A percentile compares a stretch with the other conserved stretches of the same genome.
Conservation (phyloP, 2,113 vertebrate species). For the Podarcis cretensis region DNA sequence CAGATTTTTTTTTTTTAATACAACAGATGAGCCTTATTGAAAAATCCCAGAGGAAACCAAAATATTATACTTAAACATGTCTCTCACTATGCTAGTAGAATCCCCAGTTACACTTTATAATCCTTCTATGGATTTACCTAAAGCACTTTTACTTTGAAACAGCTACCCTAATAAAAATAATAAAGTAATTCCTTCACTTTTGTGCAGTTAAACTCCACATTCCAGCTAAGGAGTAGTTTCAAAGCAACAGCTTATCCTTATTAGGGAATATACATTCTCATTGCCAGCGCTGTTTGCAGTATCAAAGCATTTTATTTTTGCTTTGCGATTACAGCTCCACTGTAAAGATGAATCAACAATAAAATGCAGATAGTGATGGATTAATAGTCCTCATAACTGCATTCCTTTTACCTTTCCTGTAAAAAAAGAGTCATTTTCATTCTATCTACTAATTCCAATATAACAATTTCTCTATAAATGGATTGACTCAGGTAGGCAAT, state of each 20-base stretch:
- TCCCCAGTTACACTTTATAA: conserved; percentile 34
- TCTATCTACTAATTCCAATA: not conserved
- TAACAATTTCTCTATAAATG: not conserved
- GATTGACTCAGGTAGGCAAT: not conserved
- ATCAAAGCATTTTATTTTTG: conserved; percentile 30
- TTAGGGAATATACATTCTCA: conserved; percentile 63
- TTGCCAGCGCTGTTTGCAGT: conserved; percentile 37
- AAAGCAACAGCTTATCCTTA: conserved; percentile 62
- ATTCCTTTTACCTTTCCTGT: not conserved
- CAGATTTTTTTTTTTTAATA: not conserved
- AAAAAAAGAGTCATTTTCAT: not conserved
- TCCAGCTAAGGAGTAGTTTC: conserved; percentile 54
- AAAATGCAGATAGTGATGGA: conserved; percentile 13
- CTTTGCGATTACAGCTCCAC: conserved; percentile 10
- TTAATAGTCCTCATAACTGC: not conserved
- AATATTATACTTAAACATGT: conserved; percentile 9
- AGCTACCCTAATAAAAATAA: conserved; percentile 38
- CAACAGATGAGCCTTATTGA: not conserved
- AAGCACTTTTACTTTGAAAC: conserved; percentile 46
- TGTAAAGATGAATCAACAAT: conserved; percentile 13
- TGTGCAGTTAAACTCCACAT: conserved; percentile 63
- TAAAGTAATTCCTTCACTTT: conserved; percentile 55
- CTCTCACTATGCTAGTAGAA: conserved; percentile 8
- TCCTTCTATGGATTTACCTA: conserved; percentile 42
- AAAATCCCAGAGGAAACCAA: not conserved